Evolutionary conservation across 1,140 invertebrate genomes (phyloP), one percentile per base, ranked within the genome.

Genomic region (Zaprionus ornatus): DNA sequence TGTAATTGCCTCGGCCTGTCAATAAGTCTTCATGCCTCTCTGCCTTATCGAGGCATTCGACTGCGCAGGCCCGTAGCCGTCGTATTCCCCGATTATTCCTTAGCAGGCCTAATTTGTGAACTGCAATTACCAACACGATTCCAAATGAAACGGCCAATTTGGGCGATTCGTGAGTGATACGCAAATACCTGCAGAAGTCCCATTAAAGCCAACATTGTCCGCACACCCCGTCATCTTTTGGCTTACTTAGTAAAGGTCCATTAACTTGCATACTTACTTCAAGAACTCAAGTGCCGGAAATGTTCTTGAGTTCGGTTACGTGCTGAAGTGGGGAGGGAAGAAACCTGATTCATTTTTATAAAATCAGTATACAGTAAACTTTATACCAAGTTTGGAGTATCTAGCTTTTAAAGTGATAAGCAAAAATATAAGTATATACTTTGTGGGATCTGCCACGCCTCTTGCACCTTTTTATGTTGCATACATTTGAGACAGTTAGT

Each of bases 1-100:
- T 77, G 83, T 86, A 87, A 87, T 88, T 83, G 77, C 73, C 27
- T 76, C 50, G 77, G 83, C 66, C 83, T 88, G 83, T 87, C 83
- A 87, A 87, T 87, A 87, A 83, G 80, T 87, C 70, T 88, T 87
- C 87, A 87, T 88, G 74, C 66, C 29, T 48, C 42, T 64, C 21
- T 55, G 40, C 71, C 61, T 67, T 52, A 42, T 42, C 40, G 40
- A 42, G 27, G 7, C 9, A 29, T n/a, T 6, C 15, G 37, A 40
- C 12, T 13, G 37, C 37, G 15, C 15, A 5, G 15, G 15, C 37
- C 13, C 5, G 37, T 40, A 4, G 13, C 15, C 10, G 12, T 37
- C 77, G 81, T 77, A 84, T 77, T 32, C 35, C 45, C 42, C 52
- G 61, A 72, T 66, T 52, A 59, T 73, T 32, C 72, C 50, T 56